phyloP scores from a whole-genome alignment of 2,888 invertebrate species.

The Folsomia candida region DNA sequence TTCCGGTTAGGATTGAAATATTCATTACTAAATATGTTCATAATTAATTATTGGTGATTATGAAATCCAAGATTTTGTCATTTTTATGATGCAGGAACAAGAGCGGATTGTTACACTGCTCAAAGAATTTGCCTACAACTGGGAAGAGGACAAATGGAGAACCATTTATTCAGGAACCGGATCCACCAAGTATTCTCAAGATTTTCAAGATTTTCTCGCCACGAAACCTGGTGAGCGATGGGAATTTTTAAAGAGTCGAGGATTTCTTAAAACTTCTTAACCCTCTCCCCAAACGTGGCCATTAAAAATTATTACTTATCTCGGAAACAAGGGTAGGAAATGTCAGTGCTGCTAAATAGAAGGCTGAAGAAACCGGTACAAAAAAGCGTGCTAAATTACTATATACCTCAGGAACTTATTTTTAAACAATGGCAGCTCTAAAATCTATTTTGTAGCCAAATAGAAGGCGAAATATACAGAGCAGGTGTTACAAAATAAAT shows the following conservation, averaged over 20 bases:
- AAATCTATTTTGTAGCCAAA: no score
- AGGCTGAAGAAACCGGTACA: no score
- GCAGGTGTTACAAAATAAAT: no score
- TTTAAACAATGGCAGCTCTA: no score
- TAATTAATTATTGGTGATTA: neutral
- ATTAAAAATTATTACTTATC: no score
- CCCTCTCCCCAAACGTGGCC: no score
- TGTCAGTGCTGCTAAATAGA: no score
- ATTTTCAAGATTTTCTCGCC: conserved; percentile 42
- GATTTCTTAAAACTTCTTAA: neutral
- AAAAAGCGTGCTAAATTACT: no score
- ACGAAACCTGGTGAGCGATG: conserved; percentile 35
- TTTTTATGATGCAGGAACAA: conserved; percentile 31
- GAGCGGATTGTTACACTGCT: conserved; percentile 28
- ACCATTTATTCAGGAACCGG: conserved; percentile 29
- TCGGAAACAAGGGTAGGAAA: no score
- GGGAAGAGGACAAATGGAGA: conserved; percentile 44
- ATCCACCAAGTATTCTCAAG: conserved; percentile 38
- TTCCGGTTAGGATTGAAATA: conserved; percentile 7
- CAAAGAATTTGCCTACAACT: conserved; percentile 44
- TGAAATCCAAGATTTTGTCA: neutral
- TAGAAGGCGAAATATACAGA: no score
- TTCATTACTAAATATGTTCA: no score
- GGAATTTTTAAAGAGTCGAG: conserved; percentile 18
- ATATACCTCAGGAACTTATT: no score